These are phyloP conservation scores for Nettapus auritus DNA, from an alignment of 2,113 vertebrate species.

Conservation along the genomic window DNA sequence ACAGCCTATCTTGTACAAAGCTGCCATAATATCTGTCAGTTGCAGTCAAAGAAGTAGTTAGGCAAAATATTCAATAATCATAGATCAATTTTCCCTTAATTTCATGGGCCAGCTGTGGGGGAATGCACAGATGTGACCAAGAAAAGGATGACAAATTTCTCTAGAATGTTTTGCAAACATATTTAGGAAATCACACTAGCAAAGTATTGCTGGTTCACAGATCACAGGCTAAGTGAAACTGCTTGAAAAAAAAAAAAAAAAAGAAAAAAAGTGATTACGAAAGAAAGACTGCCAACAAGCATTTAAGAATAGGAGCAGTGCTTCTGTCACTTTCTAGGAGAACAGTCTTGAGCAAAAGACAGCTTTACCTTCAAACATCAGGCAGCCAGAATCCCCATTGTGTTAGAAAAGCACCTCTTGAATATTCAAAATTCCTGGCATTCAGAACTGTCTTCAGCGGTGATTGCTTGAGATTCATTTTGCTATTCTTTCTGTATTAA, in stretches of 20 bases:
- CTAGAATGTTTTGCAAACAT: not conserved
- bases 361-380: not conserved
- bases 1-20: not conserved
- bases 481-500: conserved; percentile 62
- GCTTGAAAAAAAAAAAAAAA: not conserved
- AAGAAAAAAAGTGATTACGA: not conserved
- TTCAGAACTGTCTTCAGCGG: not conserved
- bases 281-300: not conserved
- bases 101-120: not conserved
- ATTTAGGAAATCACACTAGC: not conserved
- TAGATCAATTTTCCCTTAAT: not conserved
- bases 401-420: not conserved
- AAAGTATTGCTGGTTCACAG: not conserved
- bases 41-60: not conserved
- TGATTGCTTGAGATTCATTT: conserved; percentile 43
- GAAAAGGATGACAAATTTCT: not conserved
- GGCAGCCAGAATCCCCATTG: not conserved
- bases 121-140: not conserved
- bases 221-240: not conserved
- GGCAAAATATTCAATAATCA: not conserved
- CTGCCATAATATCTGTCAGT: not conserved
- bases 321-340: not conserved
- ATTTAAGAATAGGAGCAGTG: not conserved
- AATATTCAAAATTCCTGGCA: conserved; percentile 15
- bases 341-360: not conserved